Evolutionary conservation across 2,113 vertebrate genomes (phyloP).

Genomic region (Polyodon spathula): DNA sequence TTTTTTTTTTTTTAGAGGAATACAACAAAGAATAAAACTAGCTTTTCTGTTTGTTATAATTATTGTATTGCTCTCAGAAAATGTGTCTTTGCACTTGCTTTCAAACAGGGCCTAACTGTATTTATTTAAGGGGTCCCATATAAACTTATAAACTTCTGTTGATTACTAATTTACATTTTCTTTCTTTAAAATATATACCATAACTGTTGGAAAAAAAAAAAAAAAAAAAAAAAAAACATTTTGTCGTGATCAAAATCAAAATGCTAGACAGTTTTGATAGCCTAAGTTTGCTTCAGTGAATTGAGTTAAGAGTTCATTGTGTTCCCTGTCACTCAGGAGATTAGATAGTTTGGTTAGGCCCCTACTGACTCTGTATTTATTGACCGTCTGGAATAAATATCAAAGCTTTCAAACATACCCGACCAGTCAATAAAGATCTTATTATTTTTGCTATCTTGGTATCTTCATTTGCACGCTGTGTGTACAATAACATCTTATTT

Average conservation of each 20-base stretch:
- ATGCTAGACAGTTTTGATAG: conserved; percentile 14
- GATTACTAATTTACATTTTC: no score
- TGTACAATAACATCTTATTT: conserved; percentile 34
- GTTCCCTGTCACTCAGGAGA: conserved; percentile 71
- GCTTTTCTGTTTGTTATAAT: no score
- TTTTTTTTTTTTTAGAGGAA: no score
- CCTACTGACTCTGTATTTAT: conserved; percentile 65
- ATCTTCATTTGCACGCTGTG: conserved; percentile 42
- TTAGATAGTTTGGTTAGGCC: conserved; percentile 75
- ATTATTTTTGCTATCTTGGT: conserved; percentile 52
- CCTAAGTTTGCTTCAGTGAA: conserved; percentile 49
- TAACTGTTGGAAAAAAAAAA: no score
- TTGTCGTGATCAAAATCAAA: conserved; percentile 16
- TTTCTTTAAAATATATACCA: no score
- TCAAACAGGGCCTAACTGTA: no score
- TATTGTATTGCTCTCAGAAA: no score
- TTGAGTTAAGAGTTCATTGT: conserved; percentile 76
- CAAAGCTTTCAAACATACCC: conserved; percentile 69
- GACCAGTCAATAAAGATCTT: conserved; percentile 68
- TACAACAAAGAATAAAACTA: no score
- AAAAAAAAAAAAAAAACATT: no score
- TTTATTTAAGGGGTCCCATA: no score
- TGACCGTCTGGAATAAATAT: conserved; percentile 76
- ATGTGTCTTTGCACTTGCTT: no score
- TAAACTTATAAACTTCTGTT: no score